Conservation (phyloP, 2,888 invertebrate genomes). For the Hipparchia semele region DNA sequence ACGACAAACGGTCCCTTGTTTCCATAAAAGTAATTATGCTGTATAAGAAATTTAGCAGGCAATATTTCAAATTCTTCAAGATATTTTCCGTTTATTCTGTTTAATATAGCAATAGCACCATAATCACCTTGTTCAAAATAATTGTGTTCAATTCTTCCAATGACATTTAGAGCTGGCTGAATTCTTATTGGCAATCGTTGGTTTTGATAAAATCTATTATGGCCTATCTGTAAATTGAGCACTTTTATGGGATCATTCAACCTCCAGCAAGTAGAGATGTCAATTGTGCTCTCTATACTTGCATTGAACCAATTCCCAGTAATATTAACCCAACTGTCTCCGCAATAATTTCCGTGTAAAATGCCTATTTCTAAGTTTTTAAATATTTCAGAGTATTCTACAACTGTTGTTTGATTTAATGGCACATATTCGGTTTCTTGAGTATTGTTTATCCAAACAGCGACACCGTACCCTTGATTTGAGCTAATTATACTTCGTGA, state of each 20-base stretch:
- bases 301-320: conserved; percentile 95
- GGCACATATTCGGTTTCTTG: conserved; percentile 89
- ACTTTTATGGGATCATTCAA: conserved; percentile 76
- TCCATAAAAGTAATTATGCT: conserved; percentile 94
- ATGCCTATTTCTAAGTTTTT: conserved; percentile 95
- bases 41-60: conserved; percentile 87
- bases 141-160: conserved; percentile 93
- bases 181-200: conserved; percentile 89
- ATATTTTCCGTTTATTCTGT: conserved; percentile 84
- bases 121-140: conserved; percentile 91
- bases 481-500: conserved; percentile 93
- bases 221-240: conserved; percentile 89
- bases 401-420: conserved; percentile 92
- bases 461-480: conserved; percentile 94
- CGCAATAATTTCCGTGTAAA: conserved; percentile 96
- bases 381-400: conserved; percentile 94
- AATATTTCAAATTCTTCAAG: conserved; percentile 91
- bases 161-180: conserved; percentile 91
- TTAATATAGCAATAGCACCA: conserved; percentile 93
- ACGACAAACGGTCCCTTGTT: conserved; percentile 95
- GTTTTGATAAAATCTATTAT: conserved; percentile 92
- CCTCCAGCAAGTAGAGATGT: conserved; percentile 93
- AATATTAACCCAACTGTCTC: conserved; percentile 93
- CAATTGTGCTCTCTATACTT: conserved; percentile 90
- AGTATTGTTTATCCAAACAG: conserved; percentile 95